Evolutionary conservation across 2,888 invertebrate genomes (phyloP).

Genomic region (Drosophila formosana): DNA sequence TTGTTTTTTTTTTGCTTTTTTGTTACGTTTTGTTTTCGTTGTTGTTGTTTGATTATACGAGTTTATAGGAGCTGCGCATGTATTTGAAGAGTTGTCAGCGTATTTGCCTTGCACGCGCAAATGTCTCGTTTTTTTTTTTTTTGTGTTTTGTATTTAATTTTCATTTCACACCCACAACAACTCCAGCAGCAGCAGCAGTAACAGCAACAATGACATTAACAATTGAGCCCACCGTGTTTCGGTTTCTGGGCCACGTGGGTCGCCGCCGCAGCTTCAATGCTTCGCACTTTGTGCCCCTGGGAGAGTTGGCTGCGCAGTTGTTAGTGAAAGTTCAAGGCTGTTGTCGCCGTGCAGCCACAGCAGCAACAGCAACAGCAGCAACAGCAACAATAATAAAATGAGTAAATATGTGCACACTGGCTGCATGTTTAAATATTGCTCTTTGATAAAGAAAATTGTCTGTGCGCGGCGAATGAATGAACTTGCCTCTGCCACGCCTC

Average conservation of each 20-base stretch:
- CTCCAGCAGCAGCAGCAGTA: background rate
- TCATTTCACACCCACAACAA: conserved; percentile 21
- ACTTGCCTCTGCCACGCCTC: background rate
- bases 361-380: conserved; percentile 8
- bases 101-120: conserved; percentile 23
- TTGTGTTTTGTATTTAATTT: background rate
- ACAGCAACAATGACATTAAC: background rate
- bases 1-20: conserved; percentile 23
- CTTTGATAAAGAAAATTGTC: conserved; percentile 36
- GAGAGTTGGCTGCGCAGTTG: conserved; percentile 31
- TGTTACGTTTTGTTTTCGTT: background rate
- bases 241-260: conserved; percentile 62
- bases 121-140: conserved; percentile 2
- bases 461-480: background rate
- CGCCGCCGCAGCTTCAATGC: conserved; percentile 10
- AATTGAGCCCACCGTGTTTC: conserved; percentile 16
- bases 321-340: conserved; percentile 75
- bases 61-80: conserved; percentile 20
- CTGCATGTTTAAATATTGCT: conserved; percentile 48
- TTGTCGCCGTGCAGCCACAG: conserved; percentile 24
- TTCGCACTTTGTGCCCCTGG: conserved; percentile 46
- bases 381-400: conserved; percentile 3
- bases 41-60: conserved; percentile 34
- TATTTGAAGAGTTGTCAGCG: conserved; percentile 33
- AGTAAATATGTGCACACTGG: conserved; percentile 22